Base-by-base conservation (phyloP, 1,140 invertebrate species). In the Drosophila takahashii region DNA sequence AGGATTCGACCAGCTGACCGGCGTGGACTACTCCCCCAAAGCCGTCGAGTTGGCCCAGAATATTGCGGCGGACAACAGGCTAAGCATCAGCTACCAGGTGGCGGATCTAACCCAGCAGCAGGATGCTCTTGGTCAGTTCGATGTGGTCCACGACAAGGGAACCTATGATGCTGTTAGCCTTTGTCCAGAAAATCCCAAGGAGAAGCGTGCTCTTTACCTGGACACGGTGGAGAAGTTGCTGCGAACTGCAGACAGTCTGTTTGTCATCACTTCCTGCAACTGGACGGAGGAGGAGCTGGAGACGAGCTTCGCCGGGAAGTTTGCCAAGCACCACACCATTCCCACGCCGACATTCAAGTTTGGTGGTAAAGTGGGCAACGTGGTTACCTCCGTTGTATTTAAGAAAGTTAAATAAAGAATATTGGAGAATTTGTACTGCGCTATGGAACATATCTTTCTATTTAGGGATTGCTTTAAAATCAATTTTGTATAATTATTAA, bases 121-220 rank as follows among this genome's bases (percentile, higher is more conserved):
- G 2, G 42, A 59, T 29, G 50, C 47, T 0, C 13, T 92, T n/a
- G 77, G 92, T 6, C 92, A 93, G 58, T 97, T 95, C 81, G 94
- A 95, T 79, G 79, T 97, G 11, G 93, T 95, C 0, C 94, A 98
- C 52, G 97, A 98, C 92, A 98, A 99, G 93, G 98, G 98, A 0
- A 99, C 98, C 0, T 99, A 98, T 92, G 97, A 98, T 93, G 97
- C 98, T 0, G 95, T 99, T 42, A 96, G 96, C 89, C 92, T 99
- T 5, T 95, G 94, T 89, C 96, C 96, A 0, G 94, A 96, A 0
- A 93, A 96, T 86, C 92, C 95, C 0, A 93, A 93, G 48, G 87
- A 93, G 32, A 95, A 95, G 69, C 93, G 96, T 56, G 44, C 92
- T 36, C 94, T 92, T 18, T 99, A 98, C 81, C 94, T 96, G 1